These are phyloP conservation scores for Sylvicola fuscatus DNA, from an alignment of 2,888 invertebrate genomes.

Conservation along the genomic window DNA sequence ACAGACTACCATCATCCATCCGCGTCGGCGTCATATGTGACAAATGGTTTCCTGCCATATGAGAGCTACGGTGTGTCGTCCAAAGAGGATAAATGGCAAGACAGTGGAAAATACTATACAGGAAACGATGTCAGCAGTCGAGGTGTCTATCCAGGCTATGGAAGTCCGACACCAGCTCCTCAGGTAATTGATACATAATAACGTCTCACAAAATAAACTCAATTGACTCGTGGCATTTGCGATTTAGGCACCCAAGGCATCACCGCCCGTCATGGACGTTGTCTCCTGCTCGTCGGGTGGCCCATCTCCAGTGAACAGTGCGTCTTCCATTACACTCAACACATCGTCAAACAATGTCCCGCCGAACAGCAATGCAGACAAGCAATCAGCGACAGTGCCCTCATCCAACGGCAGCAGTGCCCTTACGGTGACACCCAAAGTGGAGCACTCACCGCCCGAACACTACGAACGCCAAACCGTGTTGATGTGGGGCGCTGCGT, in stretches of 20 bases:
- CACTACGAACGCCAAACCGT: slow-evolving; percentile 58
- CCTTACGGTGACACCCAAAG: slow-evolving; percentile 18
- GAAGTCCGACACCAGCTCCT: slow-evolving; percentile 23
- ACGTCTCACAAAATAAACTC: not conserved
- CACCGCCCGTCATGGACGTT: slow-evolving; percentile 25
- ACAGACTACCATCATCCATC: slow-evolving; percentile 56
- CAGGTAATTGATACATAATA: slow-evolving; percentile 15
- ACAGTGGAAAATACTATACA: slow-evolving; percentile 30
- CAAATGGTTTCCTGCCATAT: slow-evolving; percentile 57
- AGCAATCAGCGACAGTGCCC: not conserved
- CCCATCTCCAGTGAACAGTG: slow-evolving; percentile 18
- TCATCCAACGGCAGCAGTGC: slow-evolving; percentile 6
- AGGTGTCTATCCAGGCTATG: slow-evolving; percentile 20
- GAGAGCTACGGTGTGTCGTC: slow-evolving; percentile 31
- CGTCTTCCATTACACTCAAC: slow-evolving; percentile 7
- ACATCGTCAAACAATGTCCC: slow-evolving; percentile 4
- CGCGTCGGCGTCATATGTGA: slow-evolving; percentile 40
- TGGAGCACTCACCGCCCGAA: slow-evolving; percentile 20
- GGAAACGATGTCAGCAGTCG: slow-evolving; percentile 27
- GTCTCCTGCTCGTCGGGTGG: slow-evolving; percentile 25
- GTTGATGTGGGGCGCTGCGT: slow-evolving; percentile 71
- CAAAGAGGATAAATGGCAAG: slow-evolving; percentile 27
- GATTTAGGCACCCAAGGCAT: slow-evolving; percentile 25
- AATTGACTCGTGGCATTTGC: slow-evolving; percentile 7
- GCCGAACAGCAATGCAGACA: slow-evolving; percentile 5